Base-by-base conservation (phyloP, 2,113 vertebrate species). In the Entelurus aequoreus region DNA sequence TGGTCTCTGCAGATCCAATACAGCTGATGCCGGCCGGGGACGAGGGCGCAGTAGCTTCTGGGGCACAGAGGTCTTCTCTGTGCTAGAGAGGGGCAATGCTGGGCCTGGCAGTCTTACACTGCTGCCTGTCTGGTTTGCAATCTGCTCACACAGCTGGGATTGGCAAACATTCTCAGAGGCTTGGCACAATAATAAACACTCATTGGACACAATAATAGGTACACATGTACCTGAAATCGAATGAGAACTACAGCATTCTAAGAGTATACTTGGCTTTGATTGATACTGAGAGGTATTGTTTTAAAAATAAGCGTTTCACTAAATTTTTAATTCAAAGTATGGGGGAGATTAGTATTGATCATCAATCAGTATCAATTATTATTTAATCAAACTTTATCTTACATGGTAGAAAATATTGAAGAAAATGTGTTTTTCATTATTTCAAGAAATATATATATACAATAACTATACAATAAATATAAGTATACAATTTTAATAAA, bases 81-180 rank as follows among this genome's bases (percentile, higher is more conserved):
- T 84, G 77, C 73, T 83, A 53, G 78, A 76, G 80, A 68, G 79
- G 66, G 70, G n/a, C 76, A 52, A 2, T 75, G 72, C 65, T 44
- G 66, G 66, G 59, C 79, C 69, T 53, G 69, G 76, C 62, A 76
- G 81, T 69, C 77, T 73, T 16, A 70, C 66, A 62, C 77, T 66
- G 74, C 79, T 64, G 79, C 78, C 71, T 72, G 83, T 75, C 83
- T 86, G 80, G 74, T 73, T 81, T 77, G 87, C 81, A 80, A 87
- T 86, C 85, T 86, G 85, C 85, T 87, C 84, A 63, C 87, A 88
- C 85, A 88, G 85, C 87, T 88, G 87, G 62, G 85, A 83, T 85
- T 83, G 85, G 85, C 85, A 88, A 68, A 88, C 66, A 88, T 48
- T 82, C 82, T 87, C 70, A 86, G 74, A 55, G 58, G 52, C 80